Percentiles rank a stretch among this genome's conserved stretches.
phyloP scores from a whole-genome alignment of 2,113 vertebrate genomes.

The Heterochromis multidens region DNA sequence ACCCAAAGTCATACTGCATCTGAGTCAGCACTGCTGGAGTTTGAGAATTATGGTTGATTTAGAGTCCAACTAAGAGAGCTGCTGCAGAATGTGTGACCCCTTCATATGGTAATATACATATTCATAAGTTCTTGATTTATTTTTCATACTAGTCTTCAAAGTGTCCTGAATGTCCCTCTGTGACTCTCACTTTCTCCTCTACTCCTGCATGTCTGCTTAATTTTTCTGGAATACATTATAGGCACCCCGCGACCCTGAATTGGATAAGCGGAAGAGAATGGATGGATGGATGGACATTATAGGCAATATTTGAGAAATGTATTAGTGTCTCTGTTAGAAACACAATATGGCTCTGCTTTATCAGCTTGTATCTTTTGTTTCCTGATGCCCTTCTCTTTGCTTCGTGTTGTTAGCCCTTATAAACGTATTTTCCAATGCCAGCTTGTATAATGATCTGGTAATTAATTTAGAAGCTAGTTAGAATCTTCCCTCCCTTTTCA shows the following conservation, averaged over 20 bases:
- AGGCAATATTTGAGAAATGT: background rate
- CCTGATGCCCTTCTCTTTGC: background rate
- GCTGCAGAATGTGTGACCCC: background rate
- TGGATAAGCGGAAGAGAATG: too few species aligned
- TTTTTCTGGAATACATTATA: background rate
- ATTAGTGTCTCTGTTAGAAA: background rate
- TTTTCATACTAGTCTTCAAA: constrained; percentile 24
- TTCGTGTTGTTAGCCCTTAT: background rate
- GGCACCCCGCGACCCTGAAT: too few species aligned
- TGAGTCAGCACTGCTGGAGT: constrained; percentile 29
- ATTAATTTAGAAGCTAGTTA: background rate
- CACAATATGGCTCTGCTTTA: background rate
- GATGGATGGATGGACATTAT: too few species aligned
- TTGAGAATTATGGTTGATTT: constrained; percentile 18
- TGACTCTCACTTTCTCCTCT: background rate
- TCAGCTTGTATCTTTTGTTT: background rate
- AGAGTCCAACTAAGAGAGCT: background rate
- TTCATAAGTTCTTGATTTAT: constrained; percentile 40
- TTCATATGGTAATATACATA: constrained; percentile 27
- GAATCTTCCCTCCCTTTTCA: background rate
- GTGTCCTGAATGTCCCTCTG: background rate
- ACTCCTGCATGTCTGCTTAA: background rate
- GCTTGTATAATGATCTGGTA: background rate
- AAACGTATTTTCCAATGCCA: background rate
- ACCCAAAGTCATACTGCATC: background rate